Evolutionary conservation across 2,113 vertebrate genomes (phyloP).

Genomic region (Reinhardtius hippoglossoides): DNA sequence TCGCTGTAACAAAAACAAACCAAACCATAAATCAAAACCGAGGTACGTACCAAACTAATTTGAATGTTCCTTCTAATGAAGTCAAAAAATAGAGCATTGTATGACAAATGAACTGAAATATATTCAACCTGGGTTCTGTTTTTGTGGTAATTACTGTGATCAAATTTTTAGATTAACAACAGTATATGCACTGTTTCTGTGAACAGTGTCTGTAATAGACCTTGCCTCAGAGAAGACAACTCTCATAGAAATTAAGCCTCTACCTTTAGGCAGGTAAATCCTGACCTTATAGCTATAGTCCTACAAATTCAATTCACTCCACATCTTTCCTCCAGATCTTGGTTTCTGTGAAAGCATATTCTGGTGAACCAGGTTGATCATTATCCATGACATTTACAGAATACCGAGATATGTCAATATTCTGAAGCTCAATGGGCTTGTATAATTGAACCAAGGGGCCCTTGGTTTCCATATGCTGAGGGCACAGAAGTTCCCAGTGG

Average conservation of each 20-base stretch:
- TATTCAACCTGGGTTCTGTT: constrained; percentile 27
- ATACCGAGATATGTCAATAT: constrained; percentile 78
- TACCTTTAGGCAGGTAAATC: constrained; percentile 40
- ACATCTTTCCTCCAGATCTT: constrained; percentile 53
- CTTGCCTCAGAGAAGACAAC: constrained; percentile 5
- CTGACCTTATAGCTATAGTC: constrained; percentile 51
- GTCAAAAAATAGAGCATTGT: too few relatives aligned
- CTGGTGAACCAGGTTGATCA: constrained; percentile 71
- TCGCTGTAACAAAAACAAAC: too few relatives aligned
- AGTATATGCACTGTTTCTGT: not conserved
- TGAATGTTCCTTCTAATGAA: too few relatives aligned
- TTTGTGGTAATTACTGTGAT: constrained; percentile 60
- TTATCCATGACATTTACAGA: constrained; percentile 79
- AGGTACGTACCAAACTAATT: too few relatives aligned
- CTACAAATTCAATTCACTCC: constrained; percentile 45
- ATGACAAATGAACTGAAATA: too few relatives aligned
- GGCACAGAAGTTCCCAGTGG: constrained; percentile 70
- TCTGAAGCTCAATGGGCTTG: constrained; percentile 71
- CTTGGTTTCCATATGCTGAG: constrained; percentile 75
- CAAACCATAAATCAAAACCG: too few relatives aligned
- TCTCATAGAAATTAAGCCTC: constrained; percentile 10
- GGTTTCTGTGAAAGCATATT: constrained; percentile 70
- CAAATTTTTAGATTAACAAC: not conserved
- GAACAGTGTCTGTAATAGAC: not conserved
- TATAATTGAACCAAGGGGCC: constrained; percentile 77